Evolutionary conservation across 2,113 vertebrate genomes (phyloP).

Genomic region (Girardinichthys multiradiatus): DNA sequence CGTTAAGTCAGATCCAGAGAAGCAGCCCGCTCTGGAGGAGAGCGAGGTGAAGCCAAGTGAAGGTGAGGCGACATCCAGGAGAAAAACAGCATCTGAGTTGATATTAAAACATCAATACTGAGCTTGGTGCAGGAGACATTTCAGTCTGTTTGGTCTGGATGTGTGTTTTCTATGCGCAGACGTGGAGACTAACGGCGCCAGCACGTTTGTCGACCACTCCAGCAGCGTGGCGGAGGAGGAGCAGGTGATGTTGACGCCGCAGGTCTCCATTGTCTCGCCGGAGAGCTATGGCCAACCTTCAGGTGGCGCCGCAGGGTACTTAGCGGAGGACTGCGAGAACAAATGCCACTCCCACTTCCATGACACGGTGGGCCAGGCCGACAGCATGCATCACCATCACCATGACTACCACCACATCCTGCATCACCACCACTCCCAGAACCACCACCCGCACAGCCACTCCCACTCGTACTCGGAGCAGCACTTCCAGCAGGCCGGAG

Average conservation of each 20-base stretch:
- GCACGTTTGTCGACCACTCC: conserved; percentile 78
- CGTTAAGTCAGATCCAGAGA: conserved; percentile 86
- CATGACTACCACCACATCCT: conserved; percentile 99
- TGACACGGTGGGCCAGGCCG: conserved; percentile 92
- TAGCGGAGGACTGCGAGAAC: conserved; percentile 92
- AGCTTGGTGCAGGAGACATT: neutral
- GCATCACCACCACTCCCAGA: conserved; percentile 97
- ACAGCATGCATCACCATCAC: conserved; percentile 93
- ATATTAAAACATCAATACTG: too few species aligned
- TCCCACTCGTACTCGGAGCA: conserved; percentile 92
- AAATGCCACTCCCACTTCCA: conserved; percentile 99
- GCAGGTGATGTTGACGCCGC: conserved; percentile 92
- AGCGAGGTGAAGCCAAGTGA: conserved; percentile 81
- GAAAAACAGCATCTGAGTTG: too few species aligned
- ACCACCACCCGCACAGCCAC: conserved; percentile 97
- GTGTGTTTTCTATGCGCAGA: conserved; percentile 61
- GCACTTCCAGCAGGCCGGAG: conserved; percentile 91
- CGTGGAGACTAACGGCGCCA: conserved; percentile 71
- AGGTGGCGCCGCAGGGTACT: conserved; percentile 67
- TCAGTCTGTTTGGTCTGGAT: fast-evolving
- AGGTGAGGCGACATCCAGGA: too few species aligned
- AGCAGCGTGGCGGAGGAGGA: conserved; percentile 87
- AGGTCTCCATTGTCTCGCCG: conserved; percentile 70
- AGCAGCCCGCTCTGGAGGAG: conserved; percentile 86
- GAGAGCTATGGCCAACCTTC: conserved; percentile 70